These are phyloP conservation scores for Larimichthys polyactis DNA, from an alignment of 2,113 vertebrate genomes.

Conservation along the genomic window DNA sequence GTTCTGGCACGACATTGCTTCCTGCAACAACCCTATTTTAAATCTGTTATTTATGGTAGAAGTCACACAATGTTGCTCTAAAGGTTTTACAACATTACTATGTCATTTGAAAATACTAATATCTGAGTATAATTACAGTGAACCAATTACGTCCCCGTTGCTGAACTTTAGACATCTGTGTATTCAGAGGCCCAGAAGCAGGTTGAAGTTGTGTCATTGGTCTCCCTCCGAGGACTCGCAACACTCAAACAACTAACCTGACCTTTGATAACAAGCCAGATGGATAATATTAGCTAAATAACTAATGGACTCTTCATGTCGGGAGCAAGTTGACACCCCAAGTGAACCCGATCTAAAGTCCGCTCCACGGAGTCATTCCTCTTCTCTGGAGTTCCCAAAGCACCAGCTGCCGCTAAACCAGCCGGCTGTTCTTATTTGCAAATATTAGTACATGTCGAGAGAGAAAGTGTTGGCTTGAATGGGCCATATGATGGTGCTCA, in stretches of 20 bases:
- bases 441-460: neutral
- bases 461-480: too few relatives aligned
- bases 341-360: constrained; percentile 21
- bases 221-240: neutral
- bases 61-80: too few relatives aligned
- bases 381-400: constrained; percentile 7
- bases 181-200: constrained; percentile 5
- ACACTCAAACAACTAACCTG: constrained; percentile 30
- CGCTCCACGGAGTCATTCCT: neutral
- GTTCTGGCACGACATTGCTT: too few relatives aligned
- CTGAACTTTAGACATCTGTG: neutral
- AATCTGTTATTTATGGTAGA: neutral
- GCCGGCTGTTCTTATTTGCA: constrained; percentile 23
- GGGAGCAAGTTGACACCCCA: constrained; percentile 31
- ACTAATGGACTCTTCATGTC: constrained; percentile 69
- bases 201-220: neutral
- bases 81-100: neutral
- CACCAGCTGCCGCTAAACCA: constrained; percentile 16
- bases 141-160: neutral
- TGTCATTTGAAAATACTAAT: neutral
- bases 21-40: too few relatives aligned
- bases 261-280: constrained; percentile 53
- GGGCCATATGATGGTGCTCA: too few relatives aligned
- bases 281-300: constrained; percentile 42
- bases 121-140: neutral